Conservation (phyloP, 2,888 invertebrate genomes). For the Drosophila vallismaia region DNA sequence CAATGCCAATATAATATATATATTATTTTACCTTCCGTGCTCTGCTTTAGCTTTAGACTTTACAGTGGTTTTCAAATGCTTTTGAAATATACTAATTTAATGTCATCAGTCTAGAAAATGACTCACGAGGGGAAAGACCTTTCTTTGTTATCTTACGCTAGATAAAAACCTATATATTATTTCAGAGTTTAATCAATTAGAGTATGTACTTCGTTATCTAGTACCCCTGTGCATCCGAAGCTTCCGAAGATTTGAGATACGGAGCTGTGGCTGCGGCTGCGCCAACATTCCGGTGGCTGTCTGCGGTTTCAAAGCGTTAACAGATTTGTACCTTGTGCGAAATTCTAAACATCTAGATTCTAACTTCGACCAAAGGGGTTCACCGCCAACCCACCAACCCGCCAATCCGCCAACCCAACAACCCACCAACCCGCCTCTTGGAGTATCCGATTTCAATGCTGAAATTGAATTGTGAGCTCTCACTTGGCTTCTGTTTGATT, state of each 20-base stretch:
- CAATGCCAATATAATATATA: slow-evolving; percentile 50
- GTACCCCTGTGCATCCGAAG: slow-evolving; percentile 9
- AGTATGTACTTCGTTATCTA: slow-evolving; percentile 23
- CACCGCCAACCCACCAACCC: slow-evolving; percentile 35
- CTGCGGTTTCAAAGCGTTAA: slow-evolving; percentile 69
- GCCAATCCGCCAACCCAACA: slow-evolving; percentile 34
- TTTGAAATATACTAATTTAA: background rate
- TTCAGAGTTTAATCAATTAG: slow-evolving; percentile 3
- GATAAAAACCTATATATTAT: slow-evolving; percentile 1
- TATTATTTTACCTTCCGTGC: slow-evolving; percentile 63
- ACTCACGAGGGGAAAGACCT: background rate
- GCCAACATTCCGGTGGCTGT: slow-evolving; percentile 63
- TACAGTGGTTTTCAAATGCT: slow-evolving; percentile 20
- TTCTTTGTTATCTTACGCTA: background rate
- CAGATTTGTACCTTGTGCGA: slow-evolving; percentile 51
- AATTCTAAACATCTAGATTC: slow-evolving; percentile 50
- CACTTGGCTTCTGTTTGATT: slow-evolving; percentile 46
- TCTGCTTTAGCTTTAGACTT: background rate
- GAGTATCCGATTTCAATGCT: slow-evolving; percentile 70
- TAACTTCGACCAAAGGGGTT: slow-evolving; percentile 31
- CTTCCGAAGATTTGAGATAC: slow-evolving; percentile 9
- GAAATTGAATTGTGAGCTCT: slow-evolving; percentile 63
- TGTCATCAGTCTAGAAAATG: background rate
- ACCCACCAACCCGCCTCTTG: slow-evolving; percentile 26
- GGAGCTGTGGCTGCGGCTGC: slow-evolving; percentile 39